Evolutionary conservation across 2,797 vertebrate species (phyloP).

Genomic region (Lophius americanus): DNA sequence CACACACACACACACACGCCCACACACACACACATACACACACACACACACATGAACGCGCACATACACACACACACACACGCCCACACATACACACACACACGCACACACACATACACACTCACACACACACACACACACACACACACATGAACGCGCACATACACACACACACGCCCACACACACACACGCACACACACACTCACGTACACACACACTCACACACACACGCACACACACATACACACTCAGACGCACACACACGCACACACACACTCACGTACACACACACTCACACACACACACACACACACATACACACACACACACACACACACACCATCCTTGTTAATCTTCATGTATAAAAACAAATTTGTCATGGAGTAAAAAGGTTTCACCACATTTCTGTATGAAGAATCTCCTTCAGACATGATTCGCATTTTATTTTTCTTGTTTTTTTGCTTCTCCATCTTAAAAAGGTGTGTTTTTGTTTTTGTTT

Average conservation of each 20-base stretch:
- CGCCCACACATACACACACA: too few relatives aligned
- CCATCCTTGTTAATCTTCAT: too few relatives aligned
- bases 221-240: slow-evolving; percentile 46
- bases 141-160: not conserved
- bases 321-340: slow-evolving; percentile 10
- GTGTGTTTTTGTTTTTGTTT: too few relatives aligned
- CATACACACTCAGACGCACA: slow-evolving; percentile 5
- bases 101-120: slow-evolving; percentile 23
- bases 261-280: slow-evolving; percentile 29
- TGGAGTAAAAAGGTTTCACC: too few relatives aligned
- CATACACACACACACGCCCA: slow-evolving; percentile 5
- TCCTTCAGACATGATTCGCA: too few relatives aligned
- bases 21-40: not conserved
- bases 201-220: slow-evolving; percentile 53
- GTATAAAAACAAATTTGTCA: too few relatives aligned
- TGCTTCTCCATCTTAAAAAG: too few relatives aligned
- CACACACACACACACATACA: slow-evolving; percentile 25
- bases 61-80: too few relatives aligned
- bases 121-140: slow-evolving; percentile 27
- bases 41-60: not conserved
- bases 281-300: slow-evolving; percentile 40
- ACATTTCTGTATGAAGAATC: too few relatives aligned
- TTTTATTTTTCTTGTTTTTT: too few relatives aligned
- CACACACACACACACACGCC: slow-evolving; percentile 40
- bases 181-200: slow-evolving; percentile 11